A percentile compares a stretch with the other conserved stretches of the same genome.
phyloP scores from a whole-genome alignment of 2,797 vertebrate species.

The Acrossocheilus wenchowensis region DNA sequence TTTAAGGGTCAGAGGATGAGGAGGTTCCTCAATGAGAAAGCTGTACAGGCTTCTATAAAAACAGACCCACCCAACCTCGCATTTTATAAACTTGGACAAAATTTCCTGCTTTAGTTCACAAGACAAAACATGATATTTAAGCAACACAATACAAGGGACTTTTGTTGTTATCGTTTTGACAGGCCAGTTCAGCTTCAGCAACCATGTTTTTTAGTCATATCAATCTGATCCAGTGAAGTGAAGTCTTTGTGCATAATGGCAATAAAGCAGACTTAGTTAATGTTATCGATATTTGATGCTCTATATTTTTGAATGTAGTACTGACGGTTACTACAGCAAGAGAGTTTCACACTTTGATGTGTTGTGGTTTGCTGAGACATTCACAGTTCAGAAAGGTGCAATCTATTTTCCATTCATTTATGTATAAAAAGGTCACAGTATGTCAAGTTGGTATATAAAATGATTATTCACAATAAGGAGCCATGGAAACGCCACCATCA shows the following conservation, averaged over 20 bases:
- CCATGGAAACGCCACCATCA: background rate
- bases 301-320: background rate
- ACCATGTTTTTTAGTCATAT: background rate
- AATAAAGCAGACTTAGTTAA: background rate
- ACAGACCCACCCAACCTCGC: slow-evolving; percentile 10
- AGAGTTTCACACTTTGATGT: background rate
- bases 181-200: background rate
- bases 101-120: slow-evolving; percentile 47
- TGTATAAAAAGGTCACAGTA: slow-evolving; percentile 39
- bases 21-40: background rate
- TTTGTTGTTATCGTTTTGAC: background rate
- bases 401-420: background rate
- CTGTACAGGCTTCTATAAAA: background rate
- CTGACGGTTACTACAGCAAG: background rate
- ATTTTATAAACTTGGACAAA: slow-evolving; percentile 37
- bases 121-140: slow-evolving; percentile 16
- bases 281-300: background rate
- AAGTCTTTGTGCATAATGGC: background rate
- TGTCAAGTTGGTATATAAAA: background rate
- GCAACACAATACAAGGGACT: slow-evolving; percentile 43
- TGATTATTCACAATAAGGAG: background rate
- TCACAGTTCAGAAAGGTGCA: slow-evolving; percentile 27
- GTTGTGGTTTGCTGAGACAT: slow-evolving; percentile 35
- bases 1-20: background rate
- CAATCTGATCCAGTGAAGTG: too few species aligned